Evolutionary conservation across 2,888 invertebrate genomes (phyloP).

Genomic region (Phalera bucephala): DNA sequence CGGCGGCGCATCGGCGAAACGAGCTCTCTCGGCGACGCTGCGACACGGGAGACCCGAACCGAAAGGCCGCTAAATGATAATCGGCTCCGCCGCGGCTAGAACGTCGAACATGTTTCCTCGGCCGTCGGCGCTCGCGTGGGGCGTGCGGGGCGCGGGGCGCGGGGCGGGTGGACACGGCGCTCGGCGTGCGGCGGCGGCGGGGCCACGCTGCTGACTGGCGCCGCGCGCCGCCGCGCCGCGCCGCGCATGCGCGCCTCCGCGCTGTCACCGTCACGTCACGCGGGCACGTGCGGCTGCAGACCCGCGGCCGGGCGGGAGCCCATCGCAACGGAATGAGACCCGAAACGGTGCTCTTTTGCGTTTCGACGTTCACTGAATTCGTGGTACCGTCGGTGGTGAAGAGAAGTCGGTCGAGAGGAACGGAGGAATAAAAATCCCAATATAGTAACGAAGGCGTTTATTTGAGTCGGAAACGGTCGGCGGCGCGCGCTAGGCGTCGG

Average conservation of each 20-base stretch:
- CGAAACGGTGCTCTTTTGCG: too few relatives aligned
- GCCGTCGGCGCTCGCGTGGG: conserved; percentile 7
- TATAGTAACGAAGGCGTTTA: too few relatives aligned
- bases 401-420: too few relatives aligned
- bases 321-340: too few relatives aligned
- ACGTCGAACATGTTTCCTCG: conserved; percentile 12
- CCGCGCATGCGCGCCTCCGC: conserved; percentile 34
- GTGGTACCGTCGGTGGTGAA: too few relatives aligned
- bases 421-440: too few relatives aligned
- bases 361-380: too few relatives aligned
- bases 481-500: conserved; percentile 13
- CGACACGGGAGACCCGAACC: conserved; percentile 5
- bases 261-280: conserved; percentile 5
- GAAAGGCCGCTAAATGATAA: not conserved
- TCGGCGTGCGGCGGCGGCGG: conserved; percentile 15
- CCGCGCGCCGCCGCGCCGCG: conserved; percentile 27
- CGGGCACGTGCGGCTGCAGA: too few relatives aligned
- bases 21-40: conserved; percentile 2
- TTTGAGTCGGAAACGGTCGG: conserved; percentile 8
- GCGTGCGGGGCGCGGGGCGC: conserved; percentile 16
- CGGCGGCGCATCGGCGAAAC: conserved; percentile 9
- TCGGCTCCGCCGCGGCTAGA: conserved; percentile 8
- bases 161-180: conserved; percentile 7
- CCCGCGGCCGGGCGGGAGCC: too few relatives aligned
- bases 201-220: conserved; percentile 33